Evolutionary conservation across 2,888 invertebrate genomes (phyloP).

Genomic region (Icerya purchasi): DNA sequence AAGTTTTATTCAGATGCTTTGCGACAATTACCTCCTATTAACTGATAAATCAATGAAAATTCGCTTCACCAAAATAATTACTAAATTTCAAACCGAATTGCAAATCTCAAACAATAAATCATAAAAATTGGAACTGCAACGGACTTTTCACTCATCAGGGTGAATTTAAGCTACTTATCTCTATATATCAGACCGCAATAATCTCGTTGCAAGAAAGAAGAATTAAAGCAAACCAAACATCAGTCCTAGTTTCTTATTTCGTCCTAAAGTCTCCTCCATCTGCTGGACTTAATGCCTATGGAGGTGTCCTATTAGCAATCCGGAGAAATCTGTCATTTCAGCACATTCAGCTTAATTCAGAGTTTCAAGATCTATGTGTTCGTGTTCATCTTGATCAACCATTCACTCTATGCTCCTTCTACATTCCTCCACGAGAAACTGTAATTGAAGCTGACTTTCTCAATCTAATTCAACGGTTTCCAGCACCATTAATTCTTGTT

Average conservation of each 20-base stretch:
- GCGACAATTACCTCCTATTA: not conserved
- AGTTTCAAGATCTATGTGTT: not conserved
- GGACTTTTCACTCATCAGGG: too few relatives aligned
- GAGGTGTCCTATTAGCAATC: not conserved
- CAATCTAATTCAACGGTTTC: not conserved
- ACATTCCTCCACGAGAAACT: not conserved
- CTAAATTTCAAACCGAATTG: not conserved
- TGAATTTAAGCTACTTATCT: too few relatives aligned
- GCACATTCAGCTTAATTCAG: not conserved
- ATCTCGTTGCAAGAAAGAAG: not conserved
- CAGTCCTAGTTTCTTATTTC: not conserved
- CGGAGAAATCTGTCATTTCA: not conserved
- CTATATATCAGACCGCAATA: not conserved
- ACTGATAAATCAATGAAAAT: not conserved
- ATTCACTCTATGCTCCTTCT: not conserved
- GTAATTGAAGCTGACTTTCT: not conserved
- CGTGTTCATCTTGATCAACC: not conserved
- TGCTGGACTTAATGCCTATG: not conserved
- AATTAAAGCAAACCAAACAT: not conserved
- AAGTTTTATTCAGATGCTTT: not conserved
- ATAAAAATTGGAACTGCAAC: not conserved
- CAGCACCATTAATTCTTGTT: not conserved
- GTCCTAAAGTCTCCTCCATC: not conserved
- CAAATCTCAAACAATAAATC: not conserved
- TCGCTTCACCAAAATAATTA: not conserved